Evolutionary conservation across 2,113 vertebrate species (phyloP), one percentile per base, ranked within the genome.

Genomic region (Sylvilagus bachmani): DNA sequence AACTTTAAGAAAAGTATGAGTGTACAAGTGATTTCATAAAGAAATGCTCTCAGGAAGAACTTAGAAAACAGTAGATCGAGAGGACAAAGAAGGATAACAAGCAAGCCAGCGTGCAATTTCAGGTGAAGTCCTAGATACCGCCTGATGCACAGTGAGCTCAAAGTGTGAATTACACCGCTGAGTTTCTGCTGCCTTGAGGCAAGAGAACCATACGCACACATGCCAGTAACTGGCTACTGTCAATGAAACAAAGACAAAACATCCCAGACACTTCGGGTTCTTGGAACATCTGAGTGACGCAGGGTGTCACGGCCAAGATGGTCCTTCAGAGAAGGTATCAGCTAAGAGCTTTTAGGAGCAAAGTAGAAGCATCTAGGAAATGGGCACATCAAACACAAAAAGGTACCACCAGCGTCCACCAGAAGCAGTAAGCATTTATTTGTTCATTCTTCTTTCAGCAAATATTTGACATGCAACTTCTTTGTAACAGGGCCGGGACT

Each of bases 401-500:
- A 31, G n/a, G 16, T 6, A 11, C 55, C 0, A 4, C 9, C 0
- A 66, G 4, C 31, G n/a, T 16, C 19, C 24, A 61, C 44, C 16
- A 82, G 38, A 55, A 36, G 74, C 1, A 36, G 21, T 8, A n/a
- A 58, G 55, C 2, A 58, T 51, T 64, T 62, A 88, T 21, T 86
- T 90, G 51, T 58, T 14, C 14, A 58, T 58, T 58, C 55, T 58
- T 58, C 55, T 58, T 58, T 58, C 55, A 14, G 55, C 55, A 58
- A 19, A 58, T 19, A 58, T 58, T 58, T 58, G 17, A 58, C 19
- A 58, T 58, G 9, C 36, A 92, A 19, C 13, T 73, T 69, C 14
- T 67, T 88, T 73, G 22, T 17, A 74, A 14, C 71, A 82, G 6
- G n/a, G 21, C 16, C 19, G 51, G 9, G 64, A 86, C 51, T 55